These are phyloP conservation scores for Drosophila infuscata DNA, from an alignment of 2,888 invertebrate species.

Conservation along the genomic window DNA sequence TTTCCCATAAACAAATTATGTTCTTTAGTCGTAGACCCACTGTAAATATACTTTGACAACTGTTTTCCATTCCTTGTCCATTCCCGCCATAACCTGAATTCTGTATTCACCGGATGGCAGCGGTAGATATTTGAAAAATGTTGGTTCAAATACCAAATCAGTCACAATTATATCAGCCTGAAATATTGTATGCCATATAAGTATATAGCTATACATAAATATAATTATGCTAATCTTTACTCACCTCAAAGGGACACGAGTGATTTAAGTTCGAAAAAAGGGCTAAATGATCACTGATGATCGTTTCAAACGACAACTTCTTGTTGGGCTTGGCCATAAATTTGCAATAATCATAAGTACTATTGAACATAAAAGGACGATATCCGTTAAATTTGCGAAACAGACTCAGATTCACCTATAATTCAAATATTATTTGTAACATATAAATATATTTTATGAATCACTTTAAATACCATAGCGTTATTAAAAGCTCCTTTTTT, in stretches of 20 bases:
- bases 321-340: not conserved
- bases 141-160: not conserved
- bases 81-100: not conserved
- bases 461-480: constrained; percentile 16
- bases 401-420: constrained; percentile 34
- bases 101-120: not conserved
- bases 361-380: constrained; percentile 44
- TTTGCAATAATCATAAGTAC: constrained; percentile 32
- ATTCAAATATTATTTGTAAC: not conserved
- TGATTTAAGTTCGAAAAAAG: constrained; percentile 23
- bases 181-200: not conserved
- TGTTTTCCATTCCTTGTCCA: not conserved
- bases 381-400: constrained; percentile 37
- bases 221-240: not conserved
- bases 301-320: constrained; percentile 12
- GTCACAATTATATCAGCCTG: constrained; percentile 24
- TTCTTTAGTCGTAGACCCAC: not conserved
- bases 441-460: not conserved
- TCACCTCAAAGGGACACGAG: constrained; percentile 16
- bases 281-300: not conserved
- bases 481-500: constrained; percentile 2
- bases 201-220: not conserved
- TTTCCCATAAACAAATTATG: too few relatives aligned
- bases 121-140: not conserved
- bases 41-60: fast-evolving